Percentiles rank a stretch among this genome's conserved stretches.
Conservation (phyloP, 2,797 vertebrate species). For the Semaprochilodus insignis region DNA sequence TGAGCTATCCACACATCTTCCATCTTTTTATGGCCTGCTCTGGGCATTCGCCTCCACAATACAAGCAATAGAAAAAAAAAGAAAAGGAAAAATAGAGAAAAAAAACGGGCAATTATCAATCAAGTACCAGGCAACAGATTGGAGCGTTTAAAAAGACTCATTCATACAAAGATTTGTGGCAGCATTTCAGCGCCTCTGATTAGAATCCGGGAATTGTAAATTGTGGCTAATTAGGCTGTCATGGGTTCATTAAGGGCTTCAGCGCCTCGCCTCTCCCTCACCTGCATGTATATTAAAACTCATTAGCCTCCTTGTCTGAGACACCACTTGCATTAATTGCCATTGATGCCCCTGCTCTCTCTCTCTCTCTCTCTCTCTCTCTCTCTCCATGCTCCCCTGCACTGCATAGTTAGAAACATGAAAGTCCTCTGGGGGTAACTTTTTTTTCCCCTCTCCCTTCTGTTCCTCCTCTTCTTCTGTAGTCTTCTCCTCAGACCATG, state of each 20-base stretch:
- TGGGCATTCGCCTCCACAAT: conserved; percentile 83
- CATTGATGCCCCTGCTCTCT: conserved; percentile 84
- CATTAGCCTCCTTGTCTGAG: conserved; percentile 98
- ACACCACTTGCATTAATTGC: conserved; percentile 98
- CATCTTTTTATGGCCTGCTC: conserved; percentile 76
- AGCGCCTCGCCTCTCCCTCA: conserved; percentile 96
- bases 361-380: conserved; percentile 79
- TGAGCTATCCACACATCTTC: conserved; percentile 80
- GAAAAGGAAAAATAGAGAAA: conserved; percentile 16
- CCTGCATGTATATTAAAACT: conserved; percentile 99
- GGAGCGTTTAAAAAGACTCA: conserved; percentile 91
- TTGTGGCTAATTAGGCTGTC: conserved; percentile 99
- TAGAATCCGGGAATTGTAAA: conserved; percentile 99
- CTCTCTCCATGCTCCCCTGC: conserved; percentile 78
- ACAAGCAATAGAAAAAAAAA: conserved; percentile 60
- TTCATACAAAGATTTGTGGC: conserved; percentile 96
- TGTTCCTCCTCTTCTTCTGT: not conserved
- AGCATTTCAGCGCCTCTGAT: conserved; percentile 92
- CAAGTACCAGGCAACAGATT: conserved; percentile 95
- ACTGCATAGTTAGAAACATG: conserved; percentile 67
- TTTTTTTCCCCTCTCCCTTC: conserved; percentile 15
- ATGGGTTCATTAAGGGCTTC: conserved; percentile 99
- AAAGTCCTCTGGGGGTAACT: conserved; percentile 62
- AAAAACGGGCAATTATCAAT: conserved; percentile 93
- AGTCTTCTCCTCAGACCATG: not conserved